These are phyloP conservation scores for Drosophila quinaria DNA, from an alignment of 2,888 invertebrate species.

Conservation along the genomic window DNA sequence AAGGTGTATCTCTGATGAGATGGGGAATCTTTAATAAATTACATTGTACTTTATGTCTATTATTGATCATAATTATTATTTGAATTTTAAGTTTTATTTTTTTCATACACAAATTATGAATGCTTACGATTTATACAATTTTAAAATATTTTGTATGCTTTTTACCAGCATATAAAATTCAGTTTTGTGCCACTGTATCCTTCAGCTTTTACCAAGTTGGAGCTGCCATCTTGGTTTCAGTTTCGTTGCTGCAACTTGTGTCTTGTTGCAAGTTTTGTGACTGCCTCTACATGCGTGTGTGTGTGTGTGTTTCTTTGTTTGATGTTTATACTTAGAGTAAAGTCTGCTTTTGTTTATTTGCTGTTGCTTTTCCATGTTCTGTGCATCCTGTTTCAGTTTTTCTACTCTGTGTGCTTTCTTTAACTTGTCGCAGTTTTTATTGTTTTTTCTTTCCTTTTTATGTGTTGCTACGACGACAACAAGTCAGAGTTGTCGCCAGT, in stretches of 20 bases:
- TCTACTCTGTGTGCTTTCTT: slow-evolving; percentile 16
- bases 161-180: neutral
- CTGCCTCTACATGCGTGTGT: neutral
- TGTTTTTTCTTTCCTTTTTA: slow-evolving; percentile 21
- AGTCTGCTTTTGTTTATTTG: slow-evolving; percentile 21
- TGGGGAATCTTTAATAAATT: no score
- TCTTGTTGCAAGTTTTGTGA: slow-evolving; percentile 14
- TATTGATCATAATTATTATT: no score
- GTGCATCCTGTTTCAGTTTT: slow-evolving; percentile 26
- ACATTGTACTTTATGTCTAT: no score
- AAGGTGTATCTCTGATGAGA: no score
- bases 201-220: slow-evolving; percentile 25
- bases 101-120: no score
- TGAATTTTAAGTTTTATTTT: no score
- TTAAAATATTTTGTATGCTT: neutral
- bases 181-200: slow-evolving; percentile 2
- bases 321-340: neutral
- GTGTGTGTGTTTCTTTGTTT: slow-evolving; percentile 1
- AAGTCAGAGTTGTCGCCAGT: slow-evolving; percentile 21
- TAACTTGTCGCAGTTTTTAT: slow-evolving; percentile 45
- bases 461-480: slow-evolving; percentile 30
- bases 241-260: slow-evolving; percentile 31
- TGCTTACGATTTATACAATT: neutral
- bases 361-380: slow-evolving; percentile 29
- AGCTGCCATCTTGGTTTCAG: slow-evolving; percentile 27